Evolutionary conservation across 2,888 invertebrate genomes (phyloP), one percentile per base, ranked within the genome.

Genomic region (Caradrina kadenii): DNA sequence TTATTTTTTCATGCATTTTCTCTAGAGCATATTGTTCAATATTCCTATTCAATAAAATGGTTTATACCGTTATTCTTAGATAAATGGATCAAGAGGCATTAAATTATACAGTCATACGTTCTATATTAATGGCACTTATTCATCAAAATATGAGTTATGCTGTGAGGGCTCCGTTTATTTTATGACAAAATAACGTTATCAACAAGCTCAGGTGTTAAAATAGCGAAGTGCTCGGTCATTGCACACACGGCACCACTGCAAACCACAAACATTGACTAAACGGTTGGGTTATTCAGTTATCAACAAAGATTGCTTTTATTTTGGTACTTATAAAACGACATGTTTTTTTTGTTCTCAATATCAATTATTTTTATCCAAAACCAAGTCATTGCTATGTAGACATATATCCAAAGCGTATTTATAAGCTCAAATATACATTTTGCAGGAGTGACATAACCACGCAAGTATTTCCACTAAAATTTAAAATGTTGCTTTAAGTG

Each of bases 401-500:
- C 60, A 76, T 69, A 48, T 39, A 26, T 21, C 35, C 22, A 50
- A 17, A 1, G 22, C 35, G 11, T n/a, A 39, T 45, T 39, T 17
- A 15, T 15, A 49, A 60, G 35, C 49, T 19, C 39, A 17, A 53
- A 59, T 50, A 39, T 50, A 48, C 49, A 45, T 52, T 68, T 49
- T 31, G 39, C 42, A 58, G 22, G 13, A 42, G 39, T 58, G 15
- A 15, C 26, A 31, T 58, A 19, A 73, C 50, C 35, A 67, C 66
- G 22, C 60, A 26, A 62, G 67, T 55, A 61, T 71, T 63, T 75
- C 60, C 21, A 0, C 31, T 53, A 69, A 77, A 71, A 82, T 86
- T 84, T 86, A 81, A 80, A 87, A 87, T 85, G 82, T 85, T 80
- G 78, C 72, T 82, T 76, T 66, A 67, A 72, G 69, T 75, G 55